Conservation (phyloP, 35 echinoderm and acorn worm species). For the Diadema setosum region DNA sequence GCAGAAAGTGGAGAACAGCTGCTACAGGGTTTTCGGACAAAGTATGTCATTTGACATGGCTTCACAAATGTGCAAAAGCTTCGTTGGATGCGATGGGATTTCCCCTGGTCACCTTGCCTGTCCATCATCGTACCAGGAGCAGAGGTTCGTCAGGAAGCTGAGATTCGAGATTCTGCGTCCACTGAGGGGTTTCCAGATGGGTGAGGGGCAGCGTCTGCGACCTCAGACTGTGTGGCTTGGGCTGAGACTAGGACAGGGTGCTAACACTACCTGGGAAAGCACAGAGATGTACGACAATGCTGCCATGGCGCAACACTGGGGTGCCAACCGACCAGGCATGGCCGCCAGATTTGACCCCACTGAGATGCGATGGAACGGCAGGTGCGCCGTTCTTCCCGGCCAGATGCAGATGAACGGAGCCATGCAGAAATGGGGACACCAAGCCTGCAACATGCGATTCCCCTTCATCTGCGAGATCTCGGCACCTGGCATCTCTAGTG, state of each 20-base stretch:
- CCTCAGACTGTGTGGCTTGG: neutral
- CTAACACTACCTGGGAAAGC: neutral
- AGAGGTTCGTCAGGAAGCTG: neutral
- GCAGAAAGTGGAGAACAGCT: neutral
- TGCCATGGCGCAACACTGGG: neutral
- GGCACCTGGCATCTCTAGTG: neutral
- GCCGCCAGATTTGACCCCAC: neutral
- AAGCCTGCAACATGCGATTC: neutral
- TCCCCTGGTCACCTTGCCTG: neutral
- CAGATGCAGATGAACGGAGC: neutral
- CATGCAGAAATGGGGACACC: neutral
- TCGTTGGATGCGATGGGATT: constrained; percentile 1
- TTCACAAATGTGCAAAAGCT: neutral
- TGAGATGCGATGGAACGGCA: neutral
- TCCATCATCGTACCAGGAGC: neutral
- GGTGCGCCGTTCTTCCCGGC: neutral
- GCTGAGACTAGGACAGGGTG: neutral
- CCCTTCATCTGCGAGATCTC: neutral
- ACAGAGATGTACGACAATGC: neutral
- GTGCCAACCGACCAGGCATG: neutral
- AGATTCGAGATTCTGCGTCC: neutral
- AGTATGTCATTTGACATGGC: neutral
- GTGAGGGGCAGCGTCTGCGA: neutral
- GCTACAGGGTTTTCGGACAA: neutral
- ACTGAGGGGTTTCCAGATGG: neutral